Base-by-base conservation (phyloP, 1,140 invertebrate genomes). In the Xylocopa sonorina region DNA sequence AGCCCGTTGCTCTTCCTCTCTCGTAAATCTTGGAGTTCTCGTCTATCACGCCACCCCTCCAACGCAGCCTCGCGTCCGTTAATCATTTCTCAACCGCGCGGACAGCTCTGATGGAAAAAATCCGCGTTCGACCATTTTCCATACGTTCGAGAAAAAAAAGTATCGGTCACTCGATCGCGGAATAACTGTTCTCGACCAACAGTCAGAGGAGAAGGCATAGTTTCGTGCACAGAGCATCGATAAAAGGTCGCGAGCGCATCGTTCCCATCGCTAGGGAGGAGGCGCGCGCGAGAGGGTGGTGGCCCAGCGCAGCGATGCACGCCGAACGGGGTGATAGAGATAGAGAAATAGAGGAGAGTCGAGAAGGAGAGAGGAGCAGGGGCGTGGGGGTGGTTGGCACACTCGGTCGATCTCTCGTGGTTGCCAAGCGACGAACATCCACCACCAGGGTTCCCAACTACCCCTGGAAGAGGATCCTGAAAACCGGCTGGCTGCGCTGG, bases 341-440 rank as follows among this genome's bases (percentile, higher is more conserved):
- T 1, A 38, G 29, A 43, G 16, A 68, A 24, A 63, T 16, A 12
- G n/a, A 24, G 14, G 9, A 18, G 34, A 14, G 38, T 6, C 38
- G 3, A 43, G 43, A 24, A 62, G 27, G 41, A 21, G 48, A 68
- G 12, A 51, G 58, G 53, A 1, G 50, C 4, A 62, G 18, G 24
- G n/a, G n/a, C n/a, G n/a, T n/a, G n/a, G n/a, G 75, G 85, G 84
- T 76, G 73, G 78, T 48, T 82, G 69, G 69, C 43, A 74, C 72
- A 77, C 87, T 90, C 90, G 92, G 91, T 92, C 92, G 92, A 92
- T 92, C 91, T 92, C 88, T 87, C 87, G 87, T 83, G 88, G 92
- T 92, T 92, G 90, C 91, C 88, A 90, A 80, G 92, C 91, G 90
- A 92, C 92, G 81, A 83, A 89, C 90, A 91, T 91, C 90, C 89